These are phyloP conservation scores for Todiramphus saurophagus DNA, from an alignment of 2,113 vertebrate genomes.

Conservation along the genomic window DNA sequence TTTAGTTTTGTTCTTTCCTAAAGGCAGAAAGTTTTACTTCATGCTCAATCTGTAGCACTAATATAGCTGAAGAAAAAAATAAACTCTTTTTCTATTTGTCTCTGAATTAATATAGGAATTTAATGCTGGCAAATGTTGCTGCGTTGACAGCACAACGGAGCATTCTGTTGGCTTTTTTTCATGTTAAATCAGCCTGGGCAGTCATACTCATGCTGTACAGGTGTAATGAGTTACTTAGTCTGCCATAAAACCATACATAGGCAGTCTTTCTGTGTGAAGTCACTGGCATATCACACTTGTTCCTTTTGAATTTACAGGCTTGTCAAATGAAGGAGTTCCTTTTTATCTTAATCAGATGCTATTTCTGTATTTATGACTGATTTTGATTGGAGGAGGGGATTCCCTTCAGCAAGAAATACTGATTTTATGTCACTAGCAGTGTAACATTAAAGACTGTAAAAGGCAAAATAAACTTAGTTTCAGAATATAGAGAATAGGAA, in stretches of 20 bases:
- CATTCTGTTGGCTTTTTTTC: not conserved
- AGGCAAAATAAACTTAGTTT: not conserved
- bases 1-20: not conserved
- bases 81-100: not conserved
- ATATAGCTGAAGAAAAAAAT: not conserved
- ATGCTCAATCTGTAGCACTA: not conserved
- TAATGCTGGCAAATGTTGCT: not conserved
- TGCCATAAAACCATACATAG: not conserved
- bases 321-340: not conserved
- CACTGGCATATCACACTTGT: not conserved
- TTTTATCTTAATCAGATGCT: not conserved
- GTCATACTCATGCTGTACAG: not conserved
- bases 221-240: not conserved
- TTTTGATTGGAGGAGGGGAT: not conserved
- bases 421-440: not conserved
- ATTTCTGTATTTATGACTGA: not conserved
- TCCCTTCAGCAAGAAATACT: not conserved
- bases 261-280: not conserved
- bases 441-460: not conserved
- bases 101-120: not conserved
- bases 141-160: not conserved
- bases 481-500: not conserved
- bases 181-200: not conserved
- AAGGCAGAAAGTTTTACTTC: not conserved
- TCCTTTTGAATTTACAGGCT: not conserved